phyloP scores from a whole-genome alignment of 2,888 invertebrate genomes.

The Pseudeuparius sepicola region DNA sequence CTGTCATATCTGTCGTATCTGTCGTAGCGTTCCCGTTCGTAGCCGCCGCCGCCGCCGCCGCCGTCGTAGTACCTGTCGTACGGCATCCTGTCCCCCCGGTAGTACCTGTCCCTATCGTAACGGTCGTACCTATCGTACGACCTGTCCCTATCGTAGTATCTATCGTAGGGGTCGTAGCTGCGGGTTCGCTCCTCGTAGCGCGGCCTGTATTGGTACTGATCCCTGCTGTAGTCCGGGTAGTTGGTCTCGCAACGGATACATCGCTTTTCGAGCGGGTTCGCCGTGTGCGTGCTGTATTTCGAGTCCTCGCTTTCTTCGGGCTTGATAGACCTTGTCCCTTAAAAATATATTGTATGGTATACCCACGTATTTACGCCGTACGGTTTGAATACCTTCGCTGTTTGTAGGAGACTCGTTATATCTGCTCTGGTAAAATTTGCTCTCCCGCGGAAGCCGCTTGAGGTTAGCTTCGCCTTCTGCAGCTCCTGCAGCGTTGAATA shows the following conservation, averaged over 20 bases:
- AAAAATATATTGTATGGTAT: slow-evolving; percentile 1
- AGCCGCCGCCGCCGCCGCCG: slow-evolving; percentile 15
- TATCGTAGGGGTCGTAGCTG: slow-evolving; percentile 24
- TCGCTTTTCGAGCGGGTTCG: slow-evolving; percentile 18
- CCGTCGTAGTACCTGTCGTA: slow-evolving; percentile 32
- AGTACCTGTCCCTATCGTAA: slow-evolving; percentile 23
- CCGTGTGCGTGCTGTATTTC: no score
- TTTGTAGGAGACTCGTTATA: no score
- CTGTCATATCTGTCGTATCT: slow-evolving; percentile 22
- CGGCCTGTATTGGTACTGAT: slow-evolving; percentile 14
- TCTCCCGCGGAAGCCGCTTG: no score
- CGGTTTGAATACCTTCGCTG: no score
- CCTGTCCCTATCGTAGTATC: slow-evolving; percentile 7
- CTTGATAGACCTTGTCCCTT: slow-evolving; percentile 13
- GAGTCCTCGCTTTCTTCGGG: no score
- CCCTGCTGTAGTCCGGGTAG: slow-evolving; percentile 15
- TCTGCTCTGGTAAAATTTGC: no score
- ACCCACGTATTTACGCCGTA: no score
- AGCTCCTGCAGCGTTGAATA: no score
- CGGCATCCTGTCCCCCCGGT: no score
- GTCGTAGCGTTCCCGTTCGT: slow-evolving; percentile 16
- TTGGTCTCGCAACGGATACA: slow-evolving; percentile 17
- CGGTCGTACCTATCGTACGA: slow-evolving; percentile 11
- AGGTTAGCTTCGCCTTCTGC: no score
- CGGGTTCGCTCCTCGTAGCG: no score